These are phyloP conservation scores for Caenorhabditis zanzibari DNA, from an alignment of 2,888 invertebrate genomes.

Conservation along the genomic window DNA sequence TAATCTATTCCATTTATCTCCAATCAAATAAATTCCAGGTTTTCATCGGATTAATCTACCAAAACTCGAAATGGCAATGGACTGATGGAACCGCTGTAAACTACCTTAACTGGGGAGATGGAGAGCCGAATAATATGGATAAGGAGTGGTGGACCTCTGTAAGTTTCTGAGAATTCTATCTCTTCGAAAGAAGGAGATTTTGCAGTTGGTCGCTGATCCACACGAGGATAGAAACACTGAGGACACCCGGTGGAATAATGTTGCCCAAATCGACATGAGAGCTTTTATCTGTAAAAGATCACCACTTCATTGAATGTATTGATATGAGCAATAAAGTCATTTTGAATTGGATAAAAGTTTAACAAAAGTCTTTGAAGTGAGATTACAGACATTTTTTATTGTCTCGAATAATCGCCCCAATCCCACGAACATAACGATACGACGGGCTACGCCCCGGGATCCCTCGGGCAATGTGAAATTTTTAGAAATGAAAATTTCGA, in stretches of 20 bases:
- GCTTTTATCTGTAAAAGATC: slow-evolving; percentile 59
- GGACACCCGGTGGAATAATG: slow-evolving; percentile 61
- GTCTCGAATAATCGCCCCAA: no score
- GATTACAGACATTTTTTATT: no score
- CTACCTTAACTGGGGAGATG: slow-evolving; percentile 61
- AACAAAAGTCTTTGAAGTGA: no score
- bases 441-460: no score
- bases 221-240: slow-evolving; percentile 55
- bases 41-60: slow-evolving; percentile 55
- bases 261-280: slow-evolving; percentile 60
- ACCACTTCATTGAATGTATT: slow-evolving; percentile 49
- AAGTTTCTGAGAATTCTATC: slow-evolving; percentile 7
- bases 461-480: no score
- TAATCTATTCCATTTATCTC: no score
- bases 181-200: no score
- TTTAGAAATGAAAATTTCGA: no score
- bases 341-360: no score
- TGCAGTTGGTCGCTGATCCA: slow-evolving; percentile 60
- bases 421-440: no score
- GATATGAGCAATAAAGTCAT: no score
- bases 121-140: slow-evolving; percentile 61
- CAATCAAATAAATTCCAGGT: slow-evolving; percentile 18
- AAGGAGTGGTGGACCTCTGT: slow-evolving; percentile 62
- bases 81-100: slow-evolving; percentile 49
- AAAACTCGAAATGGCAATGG: slow-evolving; percentile 60